Conservation (phyloP, 2,797 vertebrate species). For the Lacerta viridis region DNA sequence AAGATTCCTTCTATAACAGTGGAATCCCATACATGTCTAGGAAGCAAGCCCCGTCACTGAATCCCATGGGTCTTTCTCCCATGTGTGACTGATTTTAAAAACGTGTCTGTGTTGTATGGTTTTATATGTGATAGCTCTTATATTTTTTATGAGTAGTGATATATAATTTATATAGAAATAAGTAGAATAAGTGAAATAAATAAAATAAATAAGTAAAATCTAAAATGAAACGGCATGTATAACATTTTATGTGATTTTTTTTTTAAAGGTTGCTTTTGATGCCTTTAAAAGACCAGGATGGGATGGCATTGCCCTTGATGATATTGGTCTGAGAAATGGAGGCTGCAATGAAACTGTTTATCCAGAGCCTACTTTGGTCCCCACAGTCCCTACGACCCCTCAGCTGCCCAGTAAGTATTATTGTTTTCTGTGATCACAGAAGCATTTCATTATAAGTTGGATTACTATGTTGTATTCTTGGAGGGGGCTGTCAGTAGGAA, state of each 20-base stretch:
- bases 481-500: not conserved
- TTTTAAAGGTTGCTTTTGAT: conserved; percentile 87
- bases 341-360: conserved; percentile 81
- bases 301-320: conserved; percentile 91
- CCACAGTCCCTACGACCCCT: conserved; percentile 72
- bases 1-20: conserved; percentile 8
- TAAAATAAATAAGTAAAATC: not conserved
- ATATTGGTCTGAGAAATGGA: conserved; percentile 83
- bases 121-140: no score
- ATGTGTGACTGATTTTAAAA: no score
- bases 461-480: conserved; percentile 13
- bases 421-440: not conserved
- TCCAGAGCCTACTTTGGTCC: conserved; percentile 88
- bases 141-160: no score
- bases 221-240: not conserved
- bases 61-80: not conserved
- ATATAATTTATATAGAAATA: no score
- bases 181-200: no score
- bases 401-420: conserved; percentile 83
- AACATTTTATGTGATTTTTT: conserved; percentile 14
- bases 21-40: not conserved
- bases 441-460: not conserved
- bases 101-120: no score
- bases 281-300: conserved; percentile 79
- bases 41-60: not conserved